Conservation (phyloP, 2,888 invertebrate species). For the Drosophila neonasuta region DNA sequence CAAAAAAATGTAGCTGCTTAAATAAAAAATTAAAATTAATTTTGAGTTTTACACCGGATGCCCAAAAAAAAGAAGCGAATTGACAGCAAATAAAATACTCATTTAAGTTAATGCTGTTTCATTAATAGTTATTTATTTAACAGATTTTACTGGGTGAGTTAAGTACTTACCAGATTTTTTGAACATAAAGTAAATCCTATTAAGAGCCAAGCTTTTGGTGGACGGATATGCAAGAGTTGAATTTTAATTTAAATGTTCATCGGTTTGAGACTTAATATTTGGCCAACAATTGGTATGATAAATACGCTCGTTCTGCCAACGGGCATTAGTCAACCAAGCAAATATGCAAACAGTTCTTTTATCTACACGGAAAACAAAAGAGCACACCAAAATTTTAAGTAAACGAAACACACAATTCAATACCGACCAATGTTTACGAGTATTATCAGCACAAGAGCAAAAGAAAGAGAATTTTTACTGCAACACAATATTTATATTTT, state of each 20-base stretch:
- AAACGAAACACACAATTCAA: conserved; percentile 38
- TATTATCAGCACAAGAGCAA: conserved; percentile 32
- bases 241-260: conserved; percentile 7
- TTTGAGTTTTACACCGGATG: conserved; percentile 4
- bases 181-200: conserved; percentile 28
- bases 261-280: conserved; percentile 11
- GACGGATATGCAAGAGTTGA: conserved; percentile 23
- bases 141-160: neutral
- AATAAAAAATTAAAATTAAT: conserved; percentile 13
- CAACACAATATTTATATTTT: neutral
- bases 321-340: conserved; percentile 31
- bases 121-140: neutral
- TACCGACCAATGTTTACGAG: conserved; percentile 17
- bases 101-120: too few species aligned
- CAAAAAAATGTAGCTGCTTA: neutral
- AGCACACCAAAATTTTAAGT: conserved; percentile 26
- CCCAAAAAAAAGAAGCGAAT: conserved; percentile 5
- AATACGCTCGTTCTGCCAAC: conserved; percentile 21
- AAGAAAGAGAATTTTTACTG: neutral
- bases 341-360: conserved; percentile 41
- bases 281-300: conserved; percentile 23
- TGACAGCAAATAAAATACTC: neutral
- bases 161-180: conserved; percentile 34
- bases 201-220: conserved; percentile 14
- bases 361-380: conserved; percentile 29